Evolutionary conservation across 2,113 vertebrate genomes (phyloP).

Genomic region (Anarhynchus alexandrinus): DNA sequence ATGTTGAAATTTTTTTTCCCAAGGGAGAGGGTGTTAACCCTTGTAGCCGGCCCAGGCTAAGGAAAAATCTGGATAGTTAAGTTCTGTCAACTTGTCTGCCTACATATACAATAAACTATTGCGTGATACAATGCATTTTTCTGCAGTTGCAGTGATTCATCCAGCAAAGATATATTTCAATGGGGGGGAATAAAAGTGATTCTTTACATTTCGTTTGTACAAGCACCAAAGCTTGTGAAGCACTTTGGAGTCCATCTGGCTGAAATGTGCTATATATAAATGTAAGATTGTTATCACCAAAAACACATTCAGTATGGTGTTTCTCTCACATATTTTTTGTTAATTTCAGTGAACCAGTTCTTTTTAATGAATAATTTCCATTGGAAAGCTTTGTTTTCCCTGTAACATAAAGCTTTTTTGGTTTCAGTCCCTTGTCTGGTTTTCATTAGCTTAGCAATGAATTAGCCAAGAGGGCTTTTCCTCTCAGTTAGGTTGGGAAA

Average conservation of each 20-base stretch:
- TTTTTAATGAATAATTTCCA: conserved; percentile 78
- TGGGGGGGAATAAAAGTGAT: conserved; percentile 9
- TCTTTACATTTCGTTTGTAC: conserved; percentile 47
- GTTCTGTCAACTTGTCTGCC: neutral
- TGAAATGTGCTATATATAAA: conserved; percentile 60
- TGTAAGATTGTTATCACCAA: conserved; percentile 70
- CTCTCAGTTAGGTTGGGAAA: conserved; percentile 63
- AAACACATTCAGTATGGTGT: conserved; percentile 70
- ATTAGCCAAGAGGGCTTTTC: conserved; percentile 71
- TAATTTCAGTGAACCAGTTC: conserved; percentile 72
- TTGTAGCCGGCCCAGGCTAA: neutral
- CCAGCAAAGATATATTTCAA: conserved; percentile 38
- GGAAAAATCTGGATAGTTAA: neutral
- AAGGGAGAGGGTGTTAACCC: neutral
- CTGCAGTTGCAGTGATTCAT: neutral
- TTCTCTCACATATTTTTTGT: conserved; percentile 74
- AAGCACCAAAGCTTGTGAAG: conserved; percentile 51
- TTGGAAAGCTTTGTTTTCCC: conserved; percentile 72
- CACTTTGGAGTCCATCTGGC: conserved; percentile 63
- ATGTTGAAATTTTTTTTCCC: neutral
- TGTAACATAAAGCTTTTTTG: conserved; percentile 68
- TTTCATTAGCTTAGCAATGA: conserved; percentile 71
- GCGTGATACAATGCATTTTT: neutral
- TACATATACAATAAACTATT: neutral
- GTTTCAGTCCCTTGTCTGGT: conserved; percentile 69